Conservation (phyloP, 2,113 vertebrate genomes). For the Triplophysa rosa region DNA sequence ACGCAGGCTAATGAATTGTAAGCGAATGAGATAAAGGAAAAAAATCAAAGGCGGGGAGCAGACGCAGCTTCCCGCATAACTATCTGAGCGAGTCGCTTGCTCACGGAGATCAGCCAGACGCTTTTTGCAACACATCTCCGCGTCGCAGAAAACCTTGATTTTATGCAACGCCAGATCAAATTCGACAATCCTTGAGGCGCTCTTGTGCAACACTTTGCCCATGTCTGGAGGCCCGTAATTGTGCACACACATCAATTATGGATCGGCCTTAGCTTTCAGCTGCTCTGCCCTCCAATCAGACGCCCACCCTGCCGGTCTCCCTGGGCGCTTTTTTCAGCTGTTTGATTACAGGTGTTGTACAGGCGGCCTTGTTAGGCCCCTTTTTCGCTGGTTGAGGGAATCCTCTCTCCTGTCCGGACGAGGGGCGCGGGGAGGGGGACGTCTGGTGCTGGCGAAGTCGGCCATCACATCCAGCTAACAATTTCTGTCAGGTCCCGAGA, state of each 20-base stretch:
- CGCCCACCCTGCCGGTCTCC: conserved; percentile 64
- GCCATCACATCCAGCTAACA: conserved; percentile 89
- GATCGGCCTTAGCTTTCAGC: conserved; percentile 78
- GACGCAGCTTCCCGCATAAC: conserved; percentile 45
- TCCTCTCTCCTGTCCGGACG: conserved; percentile 53
- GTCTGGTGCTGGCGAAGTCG: conserved; percentile 72
- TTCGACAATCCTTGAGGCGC: conserved; percentile 82
- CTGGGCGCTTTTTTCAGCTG: conserved; percentile 72
- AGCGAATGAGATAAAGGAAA: conserved; percentile 37
- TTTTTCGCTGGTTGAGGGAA: conserved; percentile 64
- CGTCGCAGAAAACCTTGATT: conserved; percentile 74
- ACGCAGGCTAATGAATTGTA: conserved; percentile 45
- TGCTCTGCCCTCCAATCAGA: conserved; percentile 80
- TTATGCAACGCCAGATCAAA: conserved; percentile 83
- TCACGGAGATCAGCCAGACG: conserved; percentile 70
- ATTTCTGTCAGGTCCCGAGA: conserved; percentile 88
- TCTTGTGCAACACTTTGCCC: conserved; percentile 80
- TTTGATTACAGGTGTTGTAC: conserved; percentile 88
- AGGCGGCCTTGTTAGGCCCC: conserved; percentile 74
- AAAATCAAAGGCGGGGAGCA: conserved; percentile 33
- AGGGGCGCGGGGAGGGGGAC: conserved; percentile 48
- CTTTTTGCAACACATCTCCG: conserved; percentile 75
- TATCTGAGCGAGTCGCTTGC: conserved; percentile 52
- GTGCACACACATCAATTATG: conserved; percentile 87
- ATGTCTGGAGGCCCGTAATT: conserved; percentile 89